These are phyloP conservation scores for Hemicrepidius hirtus DNA, from an alignment of 2,888 invertebrate species.

Conservation along the genomic window DNA sequence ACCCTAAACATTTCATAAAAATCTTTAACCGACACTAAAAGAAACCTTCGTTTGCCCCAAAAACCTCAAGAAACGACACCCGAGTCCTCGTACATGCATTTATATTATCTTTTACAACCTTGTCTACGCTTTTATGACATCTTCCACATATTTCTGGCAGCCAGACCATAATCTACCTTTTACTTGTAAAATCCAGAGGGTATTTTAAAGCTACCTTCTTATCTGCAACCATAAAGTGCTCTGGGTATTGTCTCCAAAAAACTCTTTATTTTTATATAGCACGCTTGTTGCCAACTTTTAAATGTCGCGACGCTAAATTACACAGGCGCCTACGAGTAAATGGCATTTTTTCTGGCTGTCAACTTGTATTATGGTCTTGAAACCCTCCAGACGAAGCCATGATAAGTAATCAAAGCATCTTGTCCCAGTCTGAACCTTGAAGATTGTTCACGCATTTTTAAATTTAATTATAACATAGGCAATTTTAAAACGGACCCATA, in stretches of 20 bases:
- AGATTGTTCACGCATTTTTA: slow-evolving; percentile 12
- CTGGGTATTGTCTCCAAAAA: slow-evolving; percentile 1
- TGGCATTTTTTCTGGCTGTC: slow-evolving; percentile 30
- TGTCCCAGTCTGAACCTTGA: background rate
- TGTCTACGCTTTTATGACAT: slow-evolving; percentile 3
- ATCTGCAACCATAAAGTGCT: slow-evolving; percentile 10
- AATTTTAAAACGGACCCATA: background rate
- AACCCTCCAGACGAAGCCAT: slow-evolving; percentile 2
- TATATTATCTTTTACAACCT: slow-evolving; percentile 10
- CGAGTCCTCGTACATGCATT: background rate
- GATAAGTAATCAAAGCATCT: slow-evolving; percentile 27
- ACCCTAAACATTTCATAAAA: too few species aligned
- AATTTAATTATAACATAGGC: background rate
- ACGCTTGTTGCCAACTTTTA: slow-evolving; percentile 7
- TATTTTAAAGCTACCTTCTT: slow-evolving; percentile 2
- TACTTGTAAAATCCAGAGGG: slow-evolving; percentile 20
- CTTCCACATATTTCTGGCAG: background rate
- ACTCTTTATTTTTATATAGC: slow-evolving; percentile 1
- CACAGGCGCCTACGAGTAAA: slow-evolving; percentile 27
- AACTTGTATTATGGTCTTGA: slow-evolving; percentile 13
- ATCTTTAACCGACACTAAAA: background rate
- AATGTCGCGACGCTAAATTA: slow-evolving; percentile 38
- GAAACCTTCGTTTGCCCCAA: background rate
- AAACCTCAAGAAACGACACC: background rate
- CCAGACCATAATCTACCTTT: background rate